Evolutionary conservation across 2,888 invertebrate species (phyloP), one percentile per base, ranked within the genome.

Genomic region (Melanotus villosus): DNA sequence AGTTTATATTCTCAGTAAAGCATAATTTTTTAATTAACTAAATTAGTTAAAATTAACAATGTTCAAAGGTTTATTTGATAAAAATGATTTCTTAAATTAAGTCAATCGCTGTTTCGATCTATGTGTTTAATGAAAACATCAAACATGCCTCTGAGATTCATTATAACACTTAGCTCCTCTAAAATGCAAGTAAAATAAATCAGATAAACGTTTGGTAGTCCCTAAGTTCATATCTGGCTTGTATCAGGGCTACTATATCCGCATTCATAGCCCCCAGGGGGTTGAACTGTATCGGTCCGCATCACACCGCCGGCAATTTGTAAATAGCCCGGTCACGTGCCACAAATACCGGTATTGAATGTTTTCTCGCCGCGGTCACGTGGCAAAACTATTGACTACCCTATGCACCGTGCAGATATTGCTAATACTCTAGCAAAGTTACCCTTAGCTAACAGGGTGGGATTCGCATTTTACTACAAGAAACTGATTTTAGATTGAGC

Each of bases 361-460:
- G 83, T 83, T 83, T 83, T 83, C 83, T 82, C 83, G 82, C 82
- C 83, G 76, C 79, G 59, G 81, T 75, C 83, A 82, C 83, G 83
- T 82, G 83, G 75, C 81, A 70, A 26, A 57, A 58, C 73, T 70
- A 71, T 70, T 62, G 70, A 70, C 74, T 60, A 59, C 63, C 66
- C 64, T 59, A 41, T 14, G 52, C 70, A 58, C 50, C 43, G 64
- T 62, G 47, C 68, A 58, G 68, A 69, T 73, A 71, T 71, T 71
- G 65, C 69, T 67, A 73, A 73, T 73, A 67, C 58, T 23, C 7
- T 64, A 34, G 26, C 30, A 41, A 64, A 64, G 52, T 38, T 26
- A 14, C 41, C 36, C 47, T 23, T 26, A 18, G 12, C 9, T 34
- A 30, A 30, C n/a, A 26, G 52, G 52, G 38, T 2, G 3, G 47